Evolutionary conservation across 2,888 invertebrate species (phyloP), one percentile per base, ranked within the genome.

Genomic region (Electrophaes corylata): DNA sequence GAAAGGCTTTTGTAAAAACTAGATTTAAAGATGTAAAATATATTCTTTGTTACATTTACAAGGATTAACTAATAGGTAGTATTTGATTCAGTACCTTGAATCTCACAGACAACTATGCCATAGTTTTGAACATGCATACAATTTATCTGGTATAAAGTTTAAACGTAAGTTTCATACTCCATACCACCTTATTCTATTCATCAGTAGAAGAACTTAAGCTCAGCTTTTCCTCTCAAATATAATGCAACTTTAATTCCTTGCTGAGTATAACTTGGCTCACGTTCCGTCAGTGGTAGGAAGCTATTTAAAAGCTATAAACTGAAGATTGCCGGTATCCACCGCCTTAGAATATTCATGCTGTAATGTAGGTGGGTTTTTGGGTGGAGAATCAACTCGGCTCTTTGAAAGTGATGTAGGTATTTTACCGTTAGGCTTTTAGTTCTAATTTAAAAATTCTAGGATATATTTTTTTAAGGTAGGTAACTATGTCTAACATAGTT

Each of bases 241-340:
- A 62, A 58, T 55, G 62, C 58, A 55, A 58, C 58, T 62, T 62
- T 55, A 62, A 62, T 62, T 62, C 45, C 33, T 49, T 39, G 52
- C 58, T 61, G 52, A 62, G 62, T 55, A 55, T 62, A 67, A 64
- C 64, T 64, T 65, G 51, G 64, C 58, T 57, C 60, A 60, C 66
- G 66, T 66, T 55, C 51, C 59, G 51, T 50, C 61, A 62, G 65
- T 67, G 63, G 62, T 64, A 67, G 67, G 64, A 67, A 65, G 64
- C 67, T 67, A 67, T 67, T 67, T 64, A 66, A 67, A 67, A 62
- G 66, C 67, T 67, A 67, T 67, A 67, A 67, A 67, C 65, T 60
- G 65, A 57, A 62, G 64, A 67, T 67, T 67, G 67, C 66, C 49
- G 57, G 60, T 60, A 60, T 55, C 54, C 59, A 51, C 37, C 39